Conservation (phyloP, 2,113 vertebrate species). For the Bos javanicus region DNA sequence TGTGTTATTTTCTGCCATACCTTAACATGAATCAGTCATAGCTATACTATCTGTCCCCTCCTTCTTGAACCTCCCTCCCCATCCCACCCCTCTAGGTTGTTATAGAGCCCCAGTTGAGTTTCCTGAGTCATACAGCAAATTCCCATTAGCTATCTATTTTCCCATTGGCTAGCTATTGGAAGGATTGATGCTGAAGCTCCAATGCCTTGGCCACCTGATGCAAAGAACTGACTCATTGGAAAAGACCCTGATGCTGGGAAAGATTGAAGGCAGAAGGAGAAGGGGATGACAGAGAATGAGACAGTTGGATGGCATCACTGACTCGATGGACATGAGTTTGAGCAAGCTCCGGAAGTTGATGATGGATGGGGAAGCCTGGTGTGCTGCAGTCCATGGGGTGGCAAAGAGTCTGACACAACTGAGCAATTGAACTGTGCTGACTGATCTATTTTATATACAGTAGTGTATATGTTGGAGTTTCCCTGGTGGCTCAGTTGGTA, state of each 20-base stretch:
- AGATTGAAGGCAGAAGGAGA: not conserved
- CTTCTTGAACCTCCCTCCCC: not conserved
- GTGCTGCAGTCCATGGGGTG: not conserved
- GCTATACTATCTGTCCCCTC: not conserved
- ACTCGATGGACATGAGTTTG: not conserved
- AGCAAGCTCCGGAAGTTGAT: not conserved
- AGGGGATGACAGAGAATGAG: not conserved
- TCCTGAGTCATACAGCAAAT: not conserved
- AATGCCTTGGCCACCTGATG: not conserved
- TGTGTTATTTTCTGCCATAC: not conserved
- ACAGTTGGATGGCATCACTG: not conserved
- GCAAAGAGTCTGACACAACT: not conserved
- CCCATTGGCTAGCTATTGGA: not conserved
- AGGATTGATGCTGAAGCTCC: not conserved
- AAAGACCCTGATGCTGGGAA: not conserved
- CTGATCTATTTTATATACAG: not conserved
- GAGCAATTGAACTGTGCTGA: not conserved
- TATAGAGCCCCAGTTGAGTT: not conserved
- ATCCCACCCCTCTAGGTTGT: not conserved
- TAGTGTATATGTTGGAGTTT: not conserved
- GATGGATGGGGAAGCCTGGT: not conserved
- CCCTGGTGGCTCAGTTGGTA: not conserved
- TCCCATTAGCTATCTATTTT: not conserved
- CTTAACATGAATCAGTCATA: not conserved
- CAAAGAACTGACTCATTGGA: not conserved